Evolutionary conservation across 1,140 invertebrate species (phyloP), one percentile per base, ranked within the genome.

Genomic region (Thaumetopoea pityocampa): DNA sequence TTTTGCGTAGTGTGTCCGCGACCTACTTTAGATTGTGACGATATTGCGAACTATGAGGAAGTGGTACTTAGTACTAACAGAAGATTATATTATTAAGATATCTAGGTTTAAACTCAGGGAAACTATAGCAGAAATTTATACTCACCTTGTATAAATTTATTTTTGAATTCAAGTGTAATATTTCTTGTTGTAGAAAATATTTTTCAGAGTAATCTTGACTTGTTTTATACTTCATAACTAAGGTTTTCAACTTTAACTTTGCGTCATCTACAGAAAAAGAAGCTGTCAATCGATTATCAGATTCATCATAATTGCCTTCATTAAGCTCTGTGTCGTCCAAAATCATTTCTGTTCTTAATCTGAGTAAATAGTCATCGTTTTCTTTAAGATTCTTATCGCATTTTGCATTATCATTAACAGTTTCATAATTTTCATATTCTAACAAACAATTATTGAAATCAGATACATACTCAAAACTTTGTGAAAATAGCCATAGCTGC

Each of bases 401-500:
- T 23, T 58, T 42, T 8, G 59, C 46, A 20, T 58, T 48, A 2
- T 24, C 27, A 5, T 42, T 29, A 17, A 26, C 20, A 5, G 26
- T 24, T 36, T 20, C 17, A 9, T 28, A 3, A 14, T 22, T 1
- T 24, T 36, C 20, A 27, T 59, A 11, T 20, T 51, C 32, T n/a
- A 27, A 10, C 5, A 66, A 16, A 37, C 33, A 12, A 33, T 52
- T 35, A 3, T 61, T 34, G 27, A 59, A 51, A 24, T 51, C 27
- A 24, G 17, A 34, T 18, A 14, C 20, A 8, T 40, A 38, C 4
- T 42, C 12, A 10, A 12, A 3, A 9, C 53, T 36, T 15, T 65
- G 20, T 44, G 69, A 67, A 48, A 76, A 76, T n/a, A 79, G 50
- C 74, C 74, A 79, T 22, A 40, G 3, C 7, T 9, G 17, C 20